Evolutionary conservation across 2,797 vertebrate species (phyloP), one percentile per base, ranked within the genome.

Genomic region (Periparus ater): DNA sequence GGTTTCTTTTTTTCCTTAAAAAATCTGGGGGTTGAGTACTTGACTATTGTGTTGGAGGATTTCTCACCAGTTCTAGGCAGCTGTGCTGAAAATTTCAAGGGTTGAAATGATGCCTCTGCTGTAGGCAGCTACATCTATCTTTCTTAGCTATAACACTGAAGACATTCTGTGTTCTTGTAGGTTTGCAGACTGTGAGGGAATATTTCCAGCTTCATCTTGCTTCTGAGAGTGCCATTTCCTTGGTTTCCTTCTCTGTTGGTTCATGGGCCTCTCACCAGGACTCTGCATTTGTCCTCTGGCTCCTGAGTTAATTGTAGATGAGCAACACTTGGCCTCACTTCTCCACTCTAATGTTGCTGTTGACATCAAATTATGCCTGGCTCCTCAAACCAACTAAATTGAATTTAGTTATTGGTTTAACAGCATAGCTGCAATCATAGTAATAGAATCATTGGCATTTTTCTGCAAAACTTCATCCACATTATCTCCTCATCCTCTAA

Each of bases 191-290:
- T 47, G 15, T 61, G 45, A 71, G 66, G 62, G 88, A 51, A 18
- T 53, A 36, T 86, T 93, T 86, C 32, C 55, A 93, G 29, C 26
- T 91, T 74, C 68, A 67, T 74, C 70, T 77, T 85, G 27, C 58
- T 44, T 91, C 32, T 75, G 48, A 19, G 13, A 38, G n/a, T 40
- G 82, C 25, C 44, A 66, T 84, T 75, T 79, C 80, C 47, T 84
- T 91, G 51, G 50, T 54, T 88, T 85, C 32, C 70, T 81, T 77
- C 26, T 61, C 77, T 89, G 6, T 26, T 88, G 30, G 20, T 42
- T 84, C 77, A 44, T 25, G 80, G 73, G 51, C 66, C 81, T 84
- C 83, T 84, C 87, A 93, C 66, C 65, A 88, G 65, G 45, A 71
- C 8, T 44, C 76, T 94, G 48, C 72, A 40, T 75, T 85, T 84